Base-by-base conservation (phyloP, 2,797 vertebrate genomes). In the Clarias laeviceps region DNA sequence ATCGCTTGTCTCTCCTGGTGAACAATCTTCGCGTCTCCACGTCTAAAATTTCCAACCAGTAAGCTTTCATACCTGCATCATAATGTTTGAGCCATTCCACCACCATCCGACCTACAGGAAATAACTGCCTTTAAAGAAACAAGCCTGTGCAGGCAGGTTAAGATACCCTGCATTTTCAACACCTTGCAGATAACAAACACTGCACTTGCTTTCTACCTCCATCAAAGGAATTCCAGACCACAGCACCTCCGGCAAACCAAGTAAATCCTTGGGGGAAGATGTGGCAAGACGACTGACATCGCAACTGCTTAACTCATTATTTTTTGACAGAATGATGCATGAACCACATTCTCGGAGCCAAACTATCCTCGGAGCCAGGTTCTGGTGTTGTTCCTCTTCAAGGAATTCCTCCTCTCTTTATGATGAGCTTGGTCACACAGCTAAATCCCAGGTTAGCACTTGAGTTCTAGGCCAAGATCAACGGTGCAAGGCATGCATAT, bases 151-250 rank as follows among this genome's bases (percentile, higher is more conserved):
- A 85, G 85, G 90, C 91, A 91, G 72, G 90, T 82, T 78, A 79
- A 37, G 34, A 72, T 7, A 89, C 59, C 61, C 85, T 66, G 79
- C 64, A 65, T 85, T 88, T 85, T 78, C 65, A 85, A 82, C 85
- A 82, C 79, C 78, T 82, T 86, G 85, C 80, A 87, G 87, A 92
- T 89, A 84, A 89, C 62, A 57, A 86, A 50, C 29, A 59, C 8
- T 59, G 29, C 74, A 76, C 50, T 59, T 37, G 34, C 66, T 85
- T 73, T 88, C 40, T 59, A 76, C 50, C 66, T 82, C 65, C 84
- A 54, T 89, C 84, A 90, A 91, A 89, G 88, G 86, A 88, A 91
- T 92, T 93, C 90, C 89, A 83, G 27, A 8, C 68, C 24, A 64
- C 73, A 86, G 87, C 86, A 88, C 88, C 86, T 70, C 85, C 84